Evolutionary conservation across 2,888 invertebrate genomes (phyloP).

Genomic region (Sussaba pulchella): DNA sequence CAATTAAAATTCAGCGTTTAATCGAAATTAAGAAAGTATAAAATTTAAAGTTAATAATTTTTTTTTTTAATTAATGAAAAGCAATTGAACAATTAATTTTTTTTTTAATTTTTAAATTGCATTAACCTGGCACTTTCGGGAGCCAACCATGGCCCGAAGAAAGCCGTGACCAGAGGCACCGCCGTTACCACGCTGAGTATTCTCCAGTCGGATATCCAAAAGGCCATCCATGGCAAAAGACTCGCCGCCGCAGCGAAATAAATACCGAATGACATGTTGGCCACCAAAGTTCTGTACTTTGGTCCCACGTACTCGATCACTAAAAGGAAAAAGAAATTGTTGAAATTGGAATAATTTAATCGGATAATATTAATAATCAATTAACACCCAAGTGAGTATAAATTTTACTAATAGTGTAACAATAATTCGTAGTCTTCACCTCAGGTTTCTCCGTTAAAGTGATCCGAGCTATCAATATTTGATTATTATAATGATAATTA

Average conservation of each 20-base stretch:
- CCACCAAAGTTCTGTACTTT: constrained; percentile 94
- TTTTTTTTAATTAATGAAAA: too few species aligned
- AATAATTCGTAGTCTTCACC: not conserved
- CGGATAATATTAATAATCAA: not conserved
- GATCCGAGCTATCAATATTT: too few species aligned
- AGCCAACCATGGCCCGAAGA: constrained; percentile 91
- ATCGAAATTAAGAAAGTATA: too few species aligned
- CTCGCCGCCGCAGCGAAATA: constrained; percentile 94
- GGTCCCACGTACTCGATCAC: constrained; percentile 96
- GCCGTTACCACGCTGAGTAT: constrained; percentile 91
- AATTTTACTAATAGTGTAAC: not conserved
- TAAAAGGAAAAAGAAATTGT: constrained; percentile 82
- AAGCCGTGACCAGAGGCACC: constrained; percentile 89
- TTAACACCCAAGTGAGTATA: not conserved
- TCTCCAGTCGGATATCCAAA: constrained; percentile 92
- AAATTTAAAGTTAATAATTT: too few species aligned
- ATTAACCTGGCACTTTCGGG: constrained; percentile 91
- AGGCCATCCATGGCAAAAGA: constrained; percentile 93
- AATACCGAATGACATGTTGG: constrained; percentile 95
- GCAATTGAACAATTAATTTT: too few species aligned
- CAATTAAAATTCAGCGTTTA: too few species aligned
- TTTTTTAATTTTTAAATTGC: too few species aligned
- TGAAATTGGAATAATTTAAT: too few species aligned
- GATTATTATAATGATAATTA: too few species aligned
- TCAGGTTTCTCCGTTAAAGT: too few species aligned